A percentile compares a stretch with the other conserved stretches of the same genome.
These are phyloP conservation scores for Machaerirhynchus nigripectus DNA, from an alignment of 2,113 vertebrate genomes.

Conservation along the genomic window DNA sequence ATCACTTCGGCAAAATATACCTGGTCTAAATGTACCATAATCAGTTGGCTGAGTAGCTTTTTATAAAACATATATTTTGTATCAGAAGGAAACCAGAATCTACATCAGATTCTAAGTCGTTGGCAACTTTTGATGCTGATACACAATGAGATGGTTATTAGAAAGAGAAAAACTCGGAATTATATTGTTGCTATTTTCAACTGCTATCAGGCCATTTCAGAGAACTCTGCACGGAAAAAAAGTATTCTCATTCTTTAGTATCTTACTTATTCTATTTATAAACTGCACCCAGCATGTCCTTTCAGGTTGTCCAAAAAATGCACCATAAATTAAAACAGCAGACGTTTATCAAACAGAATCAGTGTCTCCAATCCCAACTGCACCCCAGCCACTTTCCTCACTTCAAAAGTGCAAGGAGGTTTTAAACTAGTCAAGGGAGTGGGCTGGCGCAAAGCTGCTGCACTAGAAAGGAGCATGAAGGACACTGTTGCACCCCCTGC, in stretches of 20 bases:
- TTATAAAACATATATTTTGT: neutral
- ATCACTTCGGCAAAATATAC: neutral
- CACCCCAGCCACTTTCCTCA: neutral
- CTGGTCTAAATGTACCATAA: neutral
- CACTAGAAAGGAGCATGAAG: neutral
- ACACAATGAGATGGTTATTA: neutral
- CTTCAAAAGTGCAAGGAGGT: neutral
- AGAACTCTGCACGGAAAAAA: neutral
- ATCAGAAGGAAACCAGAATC: neutral
- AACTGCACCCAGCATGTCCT: neutral
- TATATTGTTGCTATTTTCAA: neutral
- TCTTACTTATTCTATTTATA: neutral
- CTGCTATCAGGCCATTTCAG: neutral
- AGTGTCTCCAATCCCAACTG: neutral
- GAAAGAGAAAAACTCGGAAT: neutral
- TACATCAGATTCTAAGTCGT: neutral
- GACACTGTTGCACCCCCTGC: neutral
- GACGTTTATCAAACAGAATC: slow-evolving; percentile 8
- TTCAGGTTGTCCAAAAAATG: neutral
- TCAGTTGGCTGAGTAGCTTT: neutral
- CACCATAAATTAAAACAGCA: neutral
- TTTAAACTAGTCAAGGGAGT: neutral
- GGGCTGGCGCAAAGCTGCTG: neutral
- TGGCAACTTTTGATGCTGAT: neutral
- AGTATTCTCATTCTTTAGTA: neutral